A percentile compares a stretch with the other conserved stretches of the same genome.
phyloP scores from a whole-genome alignment of 37 sponge, comb jelly and placozoan species.

The Lycopodina hypogea region DNA sequence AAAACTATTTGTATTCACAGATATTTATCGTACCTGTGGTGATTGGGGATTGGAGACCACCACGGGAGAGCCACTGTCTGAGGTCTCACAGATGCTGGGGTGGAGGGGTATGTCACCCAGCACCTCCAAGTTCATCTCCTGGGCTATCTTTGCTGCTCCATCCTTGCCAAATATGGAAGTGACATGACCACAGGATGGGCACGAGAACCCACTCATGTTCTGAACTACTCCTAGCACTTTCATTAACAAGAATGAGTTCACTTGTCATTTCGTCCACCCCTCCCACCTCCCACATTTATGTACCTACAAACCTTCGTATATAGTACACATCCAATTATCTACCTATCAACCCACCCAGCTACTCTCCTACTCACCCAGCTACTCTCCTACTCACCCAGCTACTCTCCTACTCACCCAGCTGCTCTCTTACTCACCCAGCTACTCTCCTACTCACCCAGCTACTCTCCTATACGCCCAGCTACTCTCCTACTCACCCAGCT shows the following conservation, averaged over 20 bases:
- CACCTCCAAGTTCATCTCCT: constrained; percentile 50
- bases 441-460: neutral
- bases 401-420: neutral
- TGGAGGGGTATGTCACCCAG: constrained; percentile 83
- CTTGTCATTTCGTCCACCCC: no score
- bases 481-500: neutral
- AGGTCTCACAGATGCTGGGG: constrained; percentile 42
- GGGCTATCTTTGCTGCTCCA: constrained; percentile 60
- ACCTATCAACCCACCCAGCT: neutral
- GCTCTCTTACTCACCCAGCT: neutral
- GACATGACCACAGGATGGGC: constrained; percentile 80
- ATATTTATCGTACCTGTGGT: constrained; percentile 31
- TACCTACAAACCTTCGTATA: no score
- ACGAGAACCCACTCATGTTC: constrained; percentile 90
- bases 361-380: neutral
- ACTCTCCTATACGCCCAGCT: neutral
- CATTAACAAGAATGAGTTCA: no score
- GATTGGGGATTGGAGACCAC: constrained; percentile 48
- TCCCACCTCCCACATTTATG: no score
- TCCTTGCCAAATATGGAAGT: constrained; percentile 83
- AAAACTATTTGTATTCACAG: no score
- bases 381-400: neutral
- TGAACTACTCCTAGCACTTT: constrained; percentile 88
- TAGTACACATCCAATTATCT: no score
- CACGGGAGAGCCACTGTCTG: constrained; percentile 70